phyloP scores from a whole-genome alignment of 1,140 invertebrate species.

The Philopotamus ludificatus region DNA sequence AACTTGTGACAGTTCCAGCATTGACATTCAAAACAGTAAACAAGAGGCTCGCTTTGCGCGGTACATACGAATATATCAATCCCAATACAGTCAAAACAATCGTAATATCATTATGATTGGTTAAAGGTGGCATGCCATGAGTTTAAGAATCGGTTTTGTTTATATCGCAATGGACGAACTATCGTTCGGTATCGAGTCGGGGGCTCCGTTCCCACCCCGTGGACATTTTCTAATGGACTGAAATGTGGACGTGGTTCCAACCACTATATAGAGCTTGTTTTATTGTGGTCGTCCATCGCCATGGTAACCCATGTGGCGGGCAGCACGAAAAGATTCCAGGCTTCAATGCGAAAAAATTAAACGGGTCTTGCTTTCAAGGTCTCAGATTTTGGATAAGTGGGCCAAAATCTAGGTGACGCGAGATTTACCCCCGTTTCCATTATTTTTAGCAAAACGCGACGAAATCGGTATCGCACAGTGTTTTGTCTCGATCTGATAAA shows the following conservation, averaged over 20 bases:
- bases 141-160: neutral
- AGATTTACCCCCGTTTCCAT: neutral
- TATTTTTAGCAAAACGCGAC: no score
- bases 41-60: constrained; percentile 11
- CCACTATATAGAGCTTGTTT: constrained; percentile 24
- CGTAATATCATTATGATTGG: no score
- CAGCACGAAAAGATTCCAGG: constrained; percentile 17
- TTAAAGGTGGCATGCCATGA: no score
- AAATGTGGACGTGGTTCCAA: constrained; percentile 1
- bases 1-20: constrained; percentile 25
- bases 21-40: constrained; percentile 40
- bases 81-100: neutral
- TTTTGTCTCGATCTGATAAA: no score
- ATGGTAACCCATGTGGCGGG: constrained; percentile 28
- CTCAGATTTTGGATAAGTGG: neutral
- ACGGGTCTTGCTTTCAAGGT: neutral
- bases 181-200: no score
- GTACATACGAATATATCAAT: constrained; percentile 5
- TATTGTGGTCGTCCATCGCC: constrained; percentile 34
- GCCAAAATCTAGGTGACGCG: constrained; percentile 7
- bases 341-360: neutral
- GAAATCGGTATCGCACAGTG: no score
- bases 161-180: no score
- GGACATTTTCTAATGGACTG: constrained; percentile 19
- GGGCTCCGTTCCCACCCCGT: neutral